These are phyloP conservation scores for Oryzias curvinotus DNA, from an alignment of 2,113 vertebrate species.

Conservation along the genomic window DNA sequence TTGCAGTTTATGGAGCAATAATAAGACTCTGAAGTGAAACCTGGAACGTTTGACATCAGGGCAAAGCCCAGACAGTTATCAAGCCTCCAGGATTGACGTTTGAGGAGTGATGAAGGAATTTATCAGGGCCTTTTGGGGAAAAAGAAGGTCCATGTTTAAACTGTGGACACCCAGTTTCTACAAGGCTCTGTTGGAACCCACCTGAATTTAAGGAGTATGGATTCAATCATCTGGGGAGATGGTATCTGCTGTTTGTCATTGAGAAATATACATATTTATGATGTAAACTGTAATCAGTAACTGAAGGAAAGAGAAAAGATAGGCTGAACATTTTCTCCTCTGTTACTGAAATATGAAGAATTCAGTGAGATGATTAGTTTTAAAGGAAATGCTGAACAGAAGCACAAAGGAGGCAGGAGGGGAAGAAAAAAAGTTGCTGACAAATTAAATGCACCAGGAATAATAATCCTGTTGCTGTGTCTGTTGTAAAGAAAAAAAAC, in stretches of 20 bases:
- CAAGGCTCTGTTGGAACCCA: not conserved
- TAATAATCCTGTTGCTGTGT: not conserved
- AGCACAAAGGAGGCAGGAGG: not conserved
- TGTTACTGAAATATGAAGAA: not conserved
- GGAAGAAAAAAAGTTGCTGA: not conserved
- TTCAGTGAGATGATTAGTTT: not conserved
- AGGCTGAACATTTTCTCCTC: not conserved
- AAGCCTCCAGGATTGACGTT: too few relatives aligned
- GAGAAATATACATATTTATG: not conserved
- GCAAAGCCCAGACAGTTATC: too few relatives aligned
- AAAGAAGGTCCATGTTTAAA: not conserved
- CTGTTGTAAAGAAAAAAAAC: not conserved
- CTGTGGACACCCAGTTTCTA: not conserved
- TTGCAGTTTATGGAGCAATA: too few relatives aligned
- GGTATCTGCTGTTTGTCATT: not conserved
- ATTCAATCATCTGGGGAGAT: not conserved
- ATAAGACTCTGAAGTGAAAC: too few relatives aligned
- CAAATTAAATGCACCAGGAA: slow-evolving; percentile 1
- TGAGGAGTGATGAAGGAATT: too few relatives aligned
- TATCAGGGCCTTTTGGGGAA: too few relatives aligned
- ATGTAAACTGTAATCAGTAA: not conserved
- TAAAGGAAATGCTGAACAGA: slow-evolving; percentile 1
- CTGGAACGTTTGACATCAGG: too few relatives aligned
- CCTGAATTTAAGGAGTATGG: not conserved
- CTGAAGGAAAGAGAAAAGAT: not conserved